A percentile compares a stretch with the other conserved stretches of the same genome.
Evolutionary conservation across 2,797 vertebrate species (phyloP).

Genomic region (Acropternis orthonyx): DNA sequence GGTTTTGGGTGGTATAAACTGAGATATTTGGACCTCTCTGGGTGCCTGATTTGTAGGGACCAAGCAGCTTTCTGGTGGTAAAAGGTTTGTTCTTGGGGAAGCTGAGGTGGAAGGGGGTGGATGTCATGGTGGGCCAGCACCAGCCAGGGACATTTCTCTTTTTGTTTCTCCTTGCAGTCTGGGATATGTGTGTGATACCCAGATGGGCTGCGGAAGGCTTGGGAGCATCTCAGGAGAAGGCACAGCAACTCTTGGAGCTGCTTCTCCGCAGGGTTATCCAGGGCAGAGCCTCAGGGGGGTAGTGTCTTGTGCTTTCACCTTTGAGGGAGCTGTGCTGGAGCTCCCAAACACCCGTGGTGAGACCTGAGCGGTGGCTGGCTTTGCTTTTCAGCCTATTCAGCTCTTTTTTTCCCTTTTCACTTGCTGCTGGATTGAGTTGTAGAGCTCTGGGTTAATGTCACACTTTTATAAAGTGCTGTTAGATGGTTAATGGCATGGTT

Average conservation of each 20-base stretch:
- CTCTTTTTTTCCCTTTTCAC: neutral
- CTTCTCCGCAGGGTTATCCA: neutral
- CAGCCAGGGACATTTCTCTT: neutral
- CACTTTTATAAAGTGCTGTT: neutral
- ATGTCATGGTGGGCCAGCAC: neutral
- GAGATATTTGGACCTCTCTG: fast-evolving
- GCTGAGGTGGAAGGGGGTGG: neutral
- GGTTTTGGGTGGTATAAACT: fast-evolving
- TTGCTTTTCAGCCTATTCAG: neutral
- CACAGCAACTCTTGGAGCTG: neutral
- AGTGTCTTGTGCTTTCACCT: neutral
- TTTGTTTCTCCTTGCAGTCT: neutral
- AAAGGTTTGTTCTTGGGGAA: neutral
- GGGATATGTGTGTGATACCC: neutral
- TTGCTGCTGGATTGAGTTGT: neutral
- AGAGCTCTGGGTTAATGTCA: conserved; percentile 25
- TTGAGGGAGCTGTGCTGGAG: neutral
- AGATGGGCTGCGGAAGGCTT: neutral
- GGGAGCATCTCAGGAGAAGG: neutral
- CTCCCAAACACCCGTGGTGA: fast-evolving
- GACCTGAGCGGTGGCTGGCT: neutral
- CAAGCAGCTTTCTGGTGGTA: neutral
- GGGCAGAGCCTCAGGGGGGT: neutral
- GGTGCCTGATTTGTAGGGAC: neutral
- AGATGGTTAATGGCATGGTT: neutral